Conservation (phyloP, 2,888 invertebrate genomes). For the Lymantria monacha region DNA sequence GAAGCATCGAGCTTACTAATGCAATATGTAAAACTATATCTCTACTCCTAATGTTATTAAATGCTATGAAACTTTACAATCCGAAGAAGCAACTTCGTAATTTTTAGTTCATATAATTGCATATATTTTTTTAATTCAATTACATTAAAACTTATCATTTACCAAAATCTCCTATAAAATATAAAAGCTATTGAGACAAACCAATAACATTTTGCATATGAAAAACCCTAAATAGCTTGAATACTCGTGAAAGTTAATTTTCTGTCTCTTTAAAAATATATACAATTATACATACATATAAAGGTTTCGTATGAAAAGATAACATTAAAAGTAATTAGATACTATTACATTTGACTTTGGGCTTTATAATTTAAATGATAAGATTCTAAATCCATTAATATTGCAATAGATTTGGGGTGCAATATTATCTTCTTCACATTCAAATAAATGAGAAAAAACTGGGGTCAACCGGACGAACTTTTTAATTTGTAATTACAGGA, state of each 20-base stretch:
- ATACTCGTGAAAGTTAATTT: slow-evolving; percentile 66
- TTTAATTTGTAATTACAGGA: slow-evolving; percentile 82
- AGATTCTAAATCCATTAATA: slow-evolving; percentile 26
- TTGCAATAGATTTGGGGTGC: slow-evolving; percentile 56
- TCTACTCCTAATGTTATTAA: too few species aligned
- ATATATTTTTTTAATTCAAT: slow-evolving; percentile 8
- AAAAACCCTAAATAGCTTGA: slow-evolving; percentile 21
- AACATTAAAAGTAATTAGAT: slow-evolving; percentile 73
- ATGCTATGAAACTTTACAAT: too few species aligned
- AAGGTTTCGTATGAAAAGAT: slow-evolving; percentile 70
- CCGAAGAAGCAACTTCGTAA: too few species aligned
- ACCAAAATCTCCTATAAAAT: slow-evolving; percentile 14
- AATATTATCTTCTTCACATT: slow-evolving; percentile 74
- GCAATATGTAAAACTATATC: too few species aligned
- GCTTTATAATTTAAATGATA: slow-evolving; percentile 36
- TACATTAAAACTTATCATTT: slow-evolving; percentile 8
- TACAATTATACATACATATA: slow-evolving; percentile 45
- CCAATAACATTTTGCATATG: slow-evolving; percentile 32
- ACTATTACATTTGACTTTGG: slow-evolving; percentile 32
- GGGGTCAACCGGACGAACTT: slow-evolving; percentile 74
- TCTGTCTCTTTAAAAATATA: slow-evolving; percentile 58
- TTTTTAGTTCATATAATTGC: too few species aligned
- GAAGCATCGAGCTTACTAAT: too few species aligned
- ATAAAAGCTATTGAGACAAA: slow-evolving; percentile 5
- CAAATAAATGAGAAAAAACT: slow-evolving; percentile 79